Evolutionary conservation across 2,888 invertebrate genomes (phyloP), one percentile per base, ranked within the genome.

Genomic region (Diarsia dahlii): DNA sequence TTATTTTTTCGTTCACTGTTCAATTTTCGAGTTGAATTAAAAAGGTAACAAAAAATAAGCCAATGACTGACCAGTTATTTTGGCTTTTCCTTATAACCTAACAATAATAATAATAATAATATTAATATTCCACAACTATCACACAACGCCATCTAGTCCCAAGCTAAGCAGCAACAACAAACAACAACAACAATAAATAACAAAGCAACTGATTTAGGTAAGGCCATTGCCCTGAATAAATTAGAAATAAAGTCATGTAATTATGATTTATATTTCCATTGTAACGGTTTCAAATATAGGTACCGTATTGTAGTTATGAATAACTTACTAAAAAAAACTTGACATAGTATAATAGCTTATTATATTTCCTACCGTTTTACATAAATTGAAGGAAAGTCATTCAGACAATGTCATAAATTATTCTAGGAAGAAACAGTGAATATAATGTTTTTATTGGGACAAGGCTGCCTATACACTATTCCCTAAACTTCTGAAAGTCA

Each of bases 191-290:
- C n/a, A n/a, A n/a, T n/a, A n/a, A n/a, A n/a, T n/a, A 48, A 28
- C 23, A 39, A 39, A 46, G 2, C 45, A 18, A 45, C 15, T 8
- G 1, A 34, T 12, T 23, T 50, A 15, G 8, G 20, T 23, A 20
- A 67, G 52, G 34, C 12, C 23, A 46, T 12, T 62, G 52, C 34
- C 34, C 62, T 15, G 34, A 75, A 62, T 62, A 60, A 56, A 74
- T 75, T 34, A 60, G 18, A 65, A 63, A 74, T 64, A 74, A 76
- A 34, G 46, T 45, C 18, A 60, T 34, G n/a, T 74, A 46, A 50
- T n/a, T 50, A 73, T 74, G 54, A 64, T 73, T 46, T 45, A 74
- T 74, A 18, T 60, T 60, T 28, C 23, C n/a, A 63, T n/a, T 45
- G 28, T 45, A 62, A 60, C 73, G 50, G 60, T 52, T 15, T 39